phyloP scores from a whole-genome alignment of 2,113 vertebrate species.

The Scomber colias region DNA sequence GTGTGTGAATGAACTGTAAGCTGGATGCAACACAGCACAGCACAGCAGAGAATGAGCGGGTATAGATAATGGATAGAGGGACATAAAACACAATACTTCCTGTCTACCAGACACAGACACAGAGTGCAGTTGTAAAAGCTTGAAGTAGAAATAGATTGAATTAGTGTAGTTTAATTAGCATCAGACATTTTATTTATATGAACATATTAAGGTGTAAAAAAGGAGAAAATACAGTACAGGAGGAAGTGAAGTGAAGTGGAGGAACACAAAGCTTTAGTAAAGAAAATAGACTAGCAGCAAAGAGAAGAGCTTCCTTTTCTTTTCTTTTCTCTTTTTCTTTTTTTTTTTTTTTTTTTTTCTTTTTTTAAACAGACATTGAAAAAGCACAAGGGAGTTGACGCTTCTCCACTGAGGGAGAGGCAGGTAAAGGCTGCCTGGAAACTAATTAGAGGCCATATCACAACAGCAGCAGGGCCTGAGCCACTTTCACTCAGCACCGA shows the following conservation, averaged over 20 bases:
- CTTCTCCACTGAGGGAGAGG: conserved; percentile 44
- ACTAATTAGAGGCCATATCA: conserved; percentile 78
- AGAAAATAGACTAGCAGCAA: conserved; percentile 26
- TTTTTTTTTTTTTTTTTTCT: neutral
- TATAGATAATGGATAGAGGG: too few relatives aligned
- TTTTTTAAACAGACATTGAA: conserved; percentile 40
- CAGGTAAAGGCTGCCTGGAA: conserved; percentile 74
- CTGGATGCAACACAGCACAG: too few relatives aligned
- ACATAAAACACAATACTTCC: neutral
- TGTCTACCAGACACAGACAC: conserved; percentile 5
- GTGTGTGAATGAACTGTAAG: too few relatives aligned
- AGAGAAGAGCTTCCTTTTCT: conserved; percentile 9
- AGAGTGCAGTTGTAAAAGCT: conserved; percentile 11
- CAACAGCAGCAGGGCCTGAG: conserved; percentile 68
- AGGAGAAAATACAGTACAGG: neutral
- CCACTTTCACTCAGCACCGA: conserved; percentile 67
- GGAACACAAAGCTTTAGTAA: conserved; percentile 7
- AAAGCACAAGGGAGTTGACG: conserved; percentile 46
- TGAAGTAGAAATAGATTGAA: conserved; percentile 5
- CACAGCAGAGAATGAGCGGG: too few relatives aligned
- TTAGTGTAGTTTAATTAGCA: conserved; percentile 18
- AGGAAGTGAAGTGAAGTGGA: conserved; percentile 33
- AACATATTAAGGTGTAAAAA: conserved; percentile 16
- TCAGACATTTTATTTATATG: conserved; percentile 19
- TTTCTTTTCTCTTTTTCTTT: conserved; percentile 4